These are phyloP conservation scores for Meganola albula DNA, from an alignment of 2,888 invertebrate genomes.

Conservation along the genomic window DNA sequence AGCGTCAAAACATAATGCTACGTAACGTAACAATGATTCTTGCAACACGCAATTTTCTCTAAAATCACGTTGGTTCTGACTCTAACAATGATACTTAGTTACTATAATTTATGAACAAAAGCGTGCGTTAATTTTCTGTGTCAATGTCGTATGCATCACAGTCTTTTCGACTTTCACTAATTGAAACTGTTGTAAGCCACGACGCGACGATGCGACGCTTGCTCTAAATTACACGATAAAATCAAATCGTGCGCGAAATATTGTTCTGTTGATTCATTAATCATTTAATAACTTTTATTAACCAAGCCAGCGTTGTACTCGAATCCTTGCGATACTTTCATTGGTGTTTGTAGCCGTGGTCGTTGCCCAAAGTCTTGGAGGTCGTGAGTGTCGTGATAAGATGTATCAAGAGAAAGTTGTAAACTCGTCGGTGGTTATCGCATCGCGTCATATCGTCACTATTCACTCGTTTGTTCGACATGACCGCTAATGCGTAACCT, in stretches of 20 bases:
- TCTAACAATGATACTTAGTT: too few species aligned
- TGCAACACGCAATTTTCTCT: too few species aligned
- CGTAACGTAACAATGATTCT: too few species aligned
- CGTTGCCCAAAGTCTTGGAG: slow-evolving; percentile 17
- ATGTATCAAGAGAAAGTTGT: slow-evolving; percentile 46
- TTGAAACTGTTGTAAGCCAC: slow-evolving; percentile 21
- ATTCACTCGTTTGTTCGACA: slow-evolving; percentile 24
- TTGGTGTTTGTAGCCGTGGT: slow-evolving; percentile 12
- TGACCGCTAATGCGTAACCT: slow-evolving; percentile 29
- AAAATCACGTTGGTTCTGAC: too few species aligned
- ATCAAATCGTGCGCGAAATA: slow-evolving; percentile 25
- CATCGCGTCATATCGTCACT: too few species aligned
- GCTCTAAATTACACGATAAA: slow-evolving; percentile 24
- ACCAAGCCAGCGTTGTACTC: slow-evolving; percentile 24
- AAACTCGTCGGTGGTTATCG: slow-evolving; percentile 16
- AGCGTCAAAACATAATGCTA: too few species aligned
- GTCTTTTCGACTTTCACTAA: slow-evolving; percentile 28
- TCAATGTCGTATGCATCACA: slow-evolving; percentile 18
- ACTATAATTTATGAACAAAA: too few species aligned
- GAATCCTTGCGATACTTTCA: slow-evolving; percentile 21
- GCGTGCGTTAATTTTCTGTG: slow-evolving; percentile 18
- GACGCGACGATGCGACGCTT: too few species aligned
- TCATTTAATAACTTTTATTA: slow-evolving; percentile 8
- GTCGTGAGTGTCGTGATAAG: slow-evolving; percentile 40
- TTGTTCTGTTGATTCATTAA: slow-evolving; percentile 20